These are phyloP conservation scores for Fabriciana adippe DNA, from an alignment of 2,888 invertebrate genomes.

Conservation along the genomic window DNA sequence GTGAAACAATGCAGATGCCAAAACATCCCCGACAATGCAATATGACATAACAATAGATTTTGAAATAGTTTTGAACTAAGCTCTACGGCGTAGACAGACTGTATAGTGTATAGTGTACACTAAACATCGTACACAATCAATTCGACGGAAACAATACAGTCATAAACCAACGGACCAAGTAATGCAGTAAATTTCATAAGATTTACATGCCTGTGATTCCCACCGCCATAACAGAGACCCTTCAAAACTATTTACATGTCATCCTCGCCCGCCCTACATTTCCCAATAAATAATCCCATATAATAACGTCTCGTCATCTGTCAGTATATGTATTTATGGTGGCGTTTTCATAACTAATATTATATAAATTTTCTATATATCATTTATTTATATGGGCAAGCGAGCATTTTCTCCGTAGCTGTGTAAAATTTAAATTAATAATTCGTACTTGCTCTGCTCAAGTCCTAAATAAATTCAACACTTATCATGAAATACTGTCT, in stretches of 20 bases:
- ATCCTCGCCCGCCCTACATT: neutral
- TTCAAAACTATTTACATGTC: constrained; percentile 24
- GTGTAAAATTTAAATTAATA: too few species aligned
- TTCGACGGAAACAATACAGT: constrained; percentile 20
- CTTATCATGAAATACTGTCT: too few species aligned
- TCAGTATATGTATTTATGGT: too few species aligned
- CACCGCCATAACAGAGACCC: constrained; percentile 27
- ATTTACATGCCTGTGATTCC: constrained; percentile 30
- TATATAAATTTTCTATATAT: too few species aligned
- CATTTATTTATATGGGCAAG: too few species aligned
- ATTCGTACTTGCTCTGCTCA: too few species aligned
- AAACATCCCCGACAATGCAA: neutral
- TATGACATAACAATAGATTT: constrained; percentile 11
- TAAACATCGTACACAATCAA: constrained; percentile 1
- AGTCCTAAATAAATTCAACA: too few species aligned
- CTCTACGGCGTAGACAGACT: neutral
- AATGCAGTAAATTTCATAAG: constrained; percentile 35
- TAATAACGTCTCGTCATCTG: too few species aligned
- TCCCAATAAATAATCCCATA: neutral
- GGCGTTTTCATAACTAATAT: too few species aligned
- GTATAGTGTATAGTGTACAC: too few species aligned
- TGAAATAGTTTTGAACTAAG: constrained; percentile 14
- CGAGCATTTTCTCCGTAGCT: too few species aligned
- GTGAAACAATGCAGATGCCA: constrained; percentile 12
- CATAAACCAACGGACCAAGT: constrained; percentile 24